Evolutionary conservation across 2,113 vertebrate genomes (phyloP).

Genomic region (Quiscalus mexicanus): DNA sequence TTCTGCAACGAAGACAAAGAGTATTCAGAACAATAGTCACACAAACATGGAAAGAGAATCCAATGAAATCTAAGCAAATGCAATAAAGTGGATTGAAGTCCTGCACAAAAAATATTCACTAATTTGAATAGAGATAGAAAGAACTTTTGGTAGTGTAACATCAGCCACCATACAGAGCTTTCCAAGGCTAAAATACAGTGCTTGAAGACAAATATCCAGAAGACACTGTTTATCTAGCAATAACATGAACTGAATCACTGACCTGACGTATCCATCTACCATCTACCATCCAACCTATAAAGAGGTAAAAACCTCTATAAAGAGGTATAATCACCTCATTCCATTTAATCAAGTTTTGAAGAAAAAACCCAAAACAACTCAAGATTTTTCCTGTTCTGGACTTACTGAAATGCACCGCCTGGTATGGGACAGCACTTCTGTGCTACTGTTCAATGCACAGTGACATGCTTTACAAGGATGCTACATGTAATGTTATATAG

Average conservation of each 20-base stretch:
- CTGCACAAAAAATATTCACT: neutral
- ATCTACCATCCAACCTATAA: neutral
- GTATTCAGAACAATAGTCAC: neutral
- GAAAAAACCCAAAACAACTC: neutral
- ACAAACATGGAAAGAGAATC: neutral
- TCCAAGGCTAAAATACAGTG: neutral
- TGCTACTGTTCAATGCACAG: neutral
- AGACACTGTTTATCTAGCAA: neutral
- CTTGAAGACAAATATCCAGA: neutral
- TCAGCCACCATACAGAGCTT: neutral
- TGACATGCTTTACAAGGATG: neutral
- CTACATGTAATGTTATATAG: neutral
- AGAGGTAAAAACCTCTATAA: neutral
- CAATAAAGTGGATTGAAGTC: neutral
- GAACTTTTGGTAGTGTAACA: neutral
- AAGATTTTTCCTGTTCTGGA: neutral
- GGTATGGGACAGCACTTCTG: neutral
- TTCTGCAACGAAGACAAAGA: slow-evolving; percentile 78
- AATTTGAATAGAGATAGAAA: neutral
- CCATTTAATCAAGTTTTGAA: neutral
- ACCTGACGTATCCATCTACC: neutral
- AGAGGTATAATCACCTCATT: neutral
- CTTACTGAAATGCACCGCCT: neutral
- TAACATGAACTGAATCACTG: neutral
- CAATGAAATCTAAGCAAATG: neutral